Conservation (phyloP, 2,113 vertebrate species). For the Setophaga petechia region DNA sequence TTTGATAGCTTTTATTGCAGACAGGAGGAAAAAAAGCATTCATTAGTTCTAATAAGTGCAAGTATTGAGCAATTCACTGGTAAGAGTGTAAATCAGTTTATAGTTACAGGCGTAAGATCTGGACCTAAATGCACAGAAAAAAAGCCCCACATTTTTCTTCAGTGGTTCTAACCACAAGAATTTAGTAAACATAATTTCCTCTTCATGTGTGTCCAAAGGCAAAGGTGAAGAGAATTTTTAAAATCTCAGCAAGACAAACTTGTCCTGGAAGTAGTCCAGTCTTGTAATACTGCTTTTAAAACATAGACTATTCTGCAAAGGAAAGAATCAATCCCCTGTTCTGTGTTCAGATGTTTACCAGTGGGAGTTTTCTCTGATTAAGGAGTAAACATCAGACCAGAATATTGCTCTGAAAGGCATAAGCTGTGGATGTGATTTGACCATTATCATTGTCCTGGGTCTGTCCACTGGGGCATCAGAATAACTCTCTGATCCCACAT, state of each 20-base stretch:
- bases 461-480: not conserved
- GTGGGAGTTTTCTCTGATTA: not conserved
- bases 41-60: slow-evolving; percentile 3
- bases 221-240: slow-evolving; percentile 29
- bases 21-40: not conserved
- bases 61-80: not conserved
- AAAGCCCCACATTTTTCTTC: not conserved
- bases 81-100: not conserved
- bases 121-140: not conserved
- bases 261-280: not conserved
- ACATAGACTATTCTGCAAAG: not conserved
- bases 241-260: not conserved
- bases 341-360: not conserved
- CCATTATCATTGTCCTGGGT: not conserved
- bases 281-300: not conserved
- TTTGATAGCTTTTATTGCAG: slow-evolving; percentile 17
- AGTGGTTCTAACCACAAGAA: not conserved
- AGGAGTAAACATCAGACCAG: not conserved
- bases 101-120: not conserved
- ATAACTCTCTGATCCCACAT: not conserved
- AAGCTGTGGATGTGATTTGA: not conserved
- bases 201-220: slow-evolving; percentile 24
- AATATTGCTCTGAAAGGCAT: not conserved
- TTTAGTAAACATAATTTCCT: slow-evolving; percentile 20
- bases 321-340: not conserved